phyloP scores from a whole-genome alignment of 2,888 invertebrate species.

The Parnassius orleans region DNA sequence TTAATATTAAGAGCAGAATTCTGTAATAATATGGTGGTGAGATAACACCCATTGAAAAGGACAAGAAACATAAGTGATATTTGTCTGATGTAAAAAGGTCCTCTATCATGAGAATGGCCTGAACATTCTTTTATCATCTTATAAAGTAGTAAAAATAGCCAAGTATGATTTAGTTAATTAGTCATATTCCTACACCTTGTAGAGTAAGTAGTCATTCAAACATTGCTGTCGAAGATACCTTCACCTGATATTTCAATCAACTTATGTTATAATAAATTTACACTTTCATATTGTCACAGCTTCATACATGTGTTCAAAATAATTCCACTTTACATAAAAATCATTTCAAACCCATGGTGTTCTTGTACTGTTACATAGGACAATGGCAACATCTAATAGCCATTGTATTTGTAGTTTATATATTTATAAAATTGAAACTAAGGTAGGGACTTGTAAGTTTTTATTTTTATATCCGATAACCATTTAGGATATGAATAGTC shows the following conservation, averaged over 20 bases:
- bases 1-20: constrained; percentile 28
- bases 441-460: constrained; percentile 57
- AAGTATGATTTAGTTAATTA: constrained; percentile 22
- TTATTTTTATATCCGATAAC: constrained; percentile 72
- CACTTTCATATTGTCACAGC: constrained; percentile 7
- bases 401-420: constrained; percentile 30
- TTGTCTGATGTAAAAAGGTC: constrained; percentile 8
- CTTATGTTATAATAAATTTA: constrained; percentile 4
- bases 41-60: constrained; percentile 15
- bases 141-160: constrained; percentile 19
- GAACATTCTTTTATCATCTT: constrained; percentile 12
- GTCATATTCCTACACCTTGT: constrained; percentile 23
- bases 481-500: constrained; percentile 49
- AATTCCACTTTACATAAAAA: constrained; percentile 7
- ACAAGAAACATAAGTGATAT: constrained; percentile 14
- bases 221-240: constrained; percentile 16
- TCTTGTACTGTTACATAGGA: constrained; percentile 20
- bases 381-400: constrained; percentile 29
- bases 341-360: constrained; percentile 8
- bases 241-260: constrained; percentile 5
- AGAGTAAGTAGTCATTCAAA: constrained; percentile 17
- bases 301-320: constrained; percentile 2
- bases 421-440: constrained; percentile 37
- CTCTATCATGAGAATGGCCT: constrained; percentile 2
- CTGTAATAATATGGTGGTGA: constrained; percentile 18